These are phyloP conservation scores for Drosophila arizonae DNA, from an alignment of 1,140 invertebrate genomes.

Conservation along the genomic window DNA sequence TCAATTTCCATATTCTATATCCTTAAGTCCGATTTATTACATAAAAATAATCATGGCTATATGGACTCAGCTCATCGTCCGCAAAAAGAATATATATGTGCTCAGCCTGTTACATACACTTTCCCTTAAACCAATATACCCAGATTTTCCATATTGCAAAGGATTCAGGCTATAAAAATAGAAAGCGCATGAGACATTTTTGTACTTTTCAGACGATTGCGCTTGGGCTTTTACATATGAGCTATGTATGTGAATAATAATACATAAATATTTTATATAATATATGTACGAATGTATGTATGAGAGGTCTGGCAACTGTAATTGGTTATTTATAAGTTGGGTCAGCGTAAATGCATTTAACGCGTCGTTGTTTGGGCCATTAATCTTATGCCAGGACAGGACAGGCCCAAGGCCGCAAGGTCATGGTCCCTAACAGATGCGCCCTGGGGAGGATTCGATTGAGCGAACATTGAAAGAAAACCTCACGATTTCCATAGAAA, in stretches of 20 bases:
- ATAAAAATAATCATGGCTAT: no score
- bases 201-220: conserved; percentile 55
- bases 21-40: no score
- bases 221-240: background rate
- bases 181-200: conserved; percentile 40
- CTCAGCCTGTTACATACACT: no score
- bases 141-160: conserved; percentile 18
- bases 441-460: conserved; percentile 8
- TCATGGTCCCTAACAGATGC: conserved; percentile 8
- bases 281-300: background rate
- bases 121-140: no score
- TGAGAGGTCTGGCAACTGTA: conserved; percentile 19
- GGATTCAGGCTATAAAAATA: no score
- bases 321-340: conserved; percentile 48
- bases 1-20: no score
- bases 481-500: background rate
- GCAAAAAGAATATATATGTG: no score
- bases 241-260: conserved; percentile 25
- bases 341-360: conserved; percentile 35
- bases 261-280: background rate
- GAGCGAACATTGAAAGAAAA: background rate
- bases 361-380: conserved; percentile 23
- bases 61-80: no score
- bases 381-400: conserved; percentile 48
- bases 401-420: conserved; percentile 42